phyloP scores from a whole-genome alignment of 1,140 invertebrate genomes.

The Drosophila nigromelanica region DNA sequence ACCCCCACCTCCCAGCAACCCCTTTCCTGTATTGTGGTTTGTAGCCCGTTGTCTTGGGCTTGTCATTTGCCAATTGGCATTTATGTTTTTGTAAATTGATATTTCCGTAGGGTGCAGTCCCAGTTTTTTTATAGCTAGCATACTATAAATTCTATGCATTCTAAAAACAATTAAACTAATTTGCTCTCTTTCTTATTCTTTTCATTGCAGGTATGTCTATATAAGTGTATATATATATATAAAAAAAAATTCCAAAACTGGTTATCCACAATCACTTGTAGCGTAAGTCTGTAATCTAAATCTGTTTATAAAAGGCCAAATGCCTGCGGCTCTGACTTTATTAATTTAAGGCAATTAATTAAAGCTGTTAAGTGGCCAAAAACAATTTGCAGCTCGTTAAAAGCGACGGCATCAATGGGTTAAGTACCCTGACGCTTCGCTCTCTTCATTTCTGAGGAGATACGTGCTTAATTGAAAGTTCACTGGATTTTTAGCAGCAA shows the following conservation, averaged over 20 bases:
- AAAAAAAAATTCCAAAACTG: neutral
- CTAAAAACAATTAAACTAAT: conserved; percentile 51
- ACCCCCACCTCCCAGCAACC: neutral
- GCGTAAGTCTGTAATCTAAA: conserved; percentile 44
- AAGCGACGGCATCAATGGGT: conserved; percentile 50
- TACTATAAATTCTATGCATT: conserved; percentile 23
- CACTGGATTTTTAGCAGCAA: conserved; percentile 51
- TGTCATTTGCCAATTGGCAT: conserved; percentile 63
- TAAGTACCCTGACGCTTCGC: conserved; percentile 36
- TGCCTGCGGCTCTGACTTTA: conserved; percentile 14
- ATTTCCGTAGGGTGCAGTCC: conserved; percentile 54
- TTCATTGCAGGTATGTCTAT: conserved; percentile 46
- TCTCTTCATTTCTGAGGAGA: conserved; percentile 1
- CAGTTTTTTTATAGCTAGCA: neutral
- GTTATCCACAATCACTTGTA: conserved; percentile 2
- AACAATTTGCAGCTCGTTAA: conserved; percentile 59
- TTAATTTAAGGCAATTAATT: conserved; percentile 63
- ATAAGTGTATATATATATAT: neutral
- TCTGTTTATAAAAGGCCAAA: conserved; percentile 30
- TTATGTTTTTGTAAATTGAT: conserved; percentile 62
- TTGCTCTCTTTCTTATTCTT: conserved; percentile 27
- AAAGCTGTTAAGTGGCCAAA: conserved; percentile 45
- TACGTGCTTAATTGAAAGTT: conserved; percentile 65
- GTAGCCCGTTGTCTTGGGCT: conserved; percentile 38
- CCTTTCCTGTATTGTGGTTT: neutral